Percentiles rank a stretch among this genome's conserved stretches.
Conservation (phyloP, 2,797 vertebrate genomes). For the Siniperca undulata region DNA sequence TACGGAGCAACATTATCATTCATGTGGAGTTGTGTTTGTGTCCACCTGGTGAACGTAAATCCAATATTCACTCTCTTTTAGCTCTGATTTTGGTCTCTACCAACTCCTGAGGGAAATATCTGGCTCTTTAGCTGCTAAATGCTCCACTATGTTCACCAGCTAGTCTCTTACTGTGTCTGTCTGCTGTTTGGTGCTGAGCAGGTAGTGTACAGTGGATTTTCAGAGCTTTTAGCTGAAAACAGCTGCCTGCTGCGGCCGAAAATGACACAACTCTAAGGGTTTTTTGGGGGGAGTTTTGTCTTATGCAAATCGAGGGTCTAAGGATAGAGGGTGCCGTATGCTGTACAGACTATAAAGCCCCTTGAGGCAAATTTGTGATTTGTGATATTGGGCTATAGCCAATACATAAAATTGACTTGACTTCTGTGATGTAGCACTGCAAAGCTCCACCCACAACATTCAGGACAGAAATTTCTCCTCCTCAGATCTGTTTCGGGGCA, state of each 20-base stretch:
- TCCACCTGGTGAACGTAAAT: no score
- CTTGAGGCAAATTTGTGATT: background rate
- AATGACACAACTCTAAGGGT: no score
- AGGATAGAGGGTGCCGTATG: background rate
- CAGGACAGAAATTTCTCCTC: background rate
- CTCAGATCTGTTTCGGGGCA: background rate
- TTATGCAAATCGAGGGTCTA: background rate
- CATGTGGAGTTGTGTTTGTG: no score
- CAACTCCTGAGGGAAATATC: no score
- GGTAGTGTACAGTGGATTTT: no score
- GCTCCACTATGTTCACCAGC: no score
- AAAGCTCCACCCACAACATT: background rate
- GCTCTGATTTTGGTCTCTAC: no score
- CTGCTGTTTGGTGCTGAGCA: no score
- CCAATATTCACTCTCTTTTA: background rate
- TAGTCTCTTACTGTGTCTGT: no score
- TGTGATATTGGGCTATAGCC: background rate
- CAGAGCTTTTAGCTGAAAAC: no score
- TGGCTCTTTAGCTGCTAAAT: no score
- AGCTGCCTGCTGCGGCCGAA: no score
- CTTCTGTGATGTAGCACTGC: background rate
- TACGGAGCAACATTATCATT: background rate
- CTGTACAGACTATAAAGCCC: background rate
- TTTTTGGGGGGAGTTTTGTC: background rate
- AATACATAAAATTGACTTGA: background rate